These are phyloP conservation scores for Acromyrmex heyeri DNA, from an alignment of 1,140 invertebrate genomes.

Conservation along the genomic window DNA sequence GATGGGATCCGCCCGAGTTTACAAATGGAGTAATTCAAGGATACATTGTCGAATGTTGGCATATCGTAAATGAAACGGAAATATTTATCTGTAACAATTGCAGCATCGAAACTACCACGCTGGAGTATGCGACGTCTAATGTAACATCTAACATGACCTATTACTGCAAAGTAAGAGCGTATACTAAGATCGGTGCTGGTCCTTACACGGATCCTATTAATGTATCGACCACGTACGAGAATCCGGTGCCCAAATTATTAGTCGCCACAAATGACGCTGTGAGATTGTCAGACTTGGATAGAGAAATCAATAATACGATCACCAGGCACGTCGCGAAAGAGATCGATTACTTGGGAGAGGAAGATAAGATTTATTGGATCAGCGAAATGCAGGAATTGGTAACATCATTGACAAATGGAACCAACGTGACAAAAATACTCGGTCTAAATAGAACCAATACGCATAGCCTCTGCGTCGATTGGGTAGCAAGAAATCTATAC, in stretches of 20 bases:
- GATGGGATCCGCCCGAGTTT: conserved; percentile 92
- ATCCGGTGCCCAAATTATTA: conserved; percentile 93
- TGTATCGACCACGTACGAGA: conserved; percentile 89
- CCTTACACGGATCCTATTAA: conserved; percentile 88
- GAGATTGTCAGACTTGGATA: conserved; percentile 91
- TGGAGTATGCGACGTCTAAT: conserved; percentile 87
- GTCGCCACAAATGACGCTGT: conserved; percentile 91
- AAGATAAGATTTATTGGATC: conserved; percentile 93
- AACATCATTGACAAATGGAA: conserved; percentile 87
- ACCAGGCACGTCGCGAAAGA: conserved; percentile 89
- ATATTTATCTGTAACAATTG: conserved; percentile 78
- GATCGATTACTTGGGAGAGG: conserved; percentile 89
- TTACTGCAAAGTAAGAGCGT: conserved; percentile 93
- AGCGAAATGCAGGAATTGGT: conserved; percentile 93
- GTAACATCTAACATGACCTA: conserved; percentile 90
- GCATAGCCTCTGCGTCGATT: conserved; percentile 92
- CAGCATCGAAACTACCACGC: conserved; percentile 73
- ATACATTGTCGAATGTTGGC: conserved; percentile 92
- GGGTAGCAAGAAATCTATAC: conserved; percentile 94
- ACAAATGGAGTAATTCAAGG: conserved; percentile 92
- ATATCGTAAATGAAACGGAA: conserved; percentile 76
- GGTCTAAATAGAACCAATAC: conserved; percentile 89
- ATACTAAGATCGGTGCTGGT: conserved; percentile 92
- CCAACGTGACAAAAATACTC: conserved; percentile 88
- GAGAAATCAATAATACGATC: conserved; percentile 87